Evolutionary conservation across 92 coral and sea anemone species (phyloP).

Genomic region (Parazoanthus atlanticus): DNA sequence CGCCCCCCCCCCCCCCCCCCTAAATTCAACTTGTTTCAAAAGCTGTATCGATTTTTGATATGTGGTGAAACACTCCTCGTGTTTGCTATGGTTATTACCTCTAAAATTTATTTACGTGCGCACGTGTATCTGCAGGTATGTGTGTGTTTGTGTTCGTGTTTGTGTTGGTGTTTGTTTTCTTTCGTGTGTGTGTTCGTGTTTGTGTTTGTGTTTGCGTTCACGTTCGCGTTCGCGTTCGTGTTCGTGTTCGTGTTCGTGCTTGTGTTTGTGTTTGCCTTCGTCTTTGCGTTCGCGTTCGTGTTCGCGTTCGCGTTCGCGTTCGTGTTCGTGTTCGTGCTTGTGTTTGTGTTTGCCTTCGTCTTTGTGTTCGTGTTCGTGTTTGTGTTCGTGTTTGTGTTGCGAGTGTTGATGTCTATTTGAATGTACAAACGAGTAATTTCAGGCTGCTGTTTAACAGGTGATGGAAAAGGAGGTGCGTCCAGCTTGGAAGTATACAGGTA

Average conservation of each 20-base stretch:
- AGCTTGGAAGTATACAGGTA: slow-evolving; percentile 42
- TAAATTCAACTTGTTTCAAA: neutral
- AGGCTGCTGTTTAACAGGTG: slow-evolving; percentile 7
- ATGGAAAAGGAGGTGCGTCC: slow-evolving; percentile 33
- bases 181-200: too few relatives aligned
- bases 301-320: too few relatives aligned
- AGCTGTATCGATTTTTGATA: neutral
- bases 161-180: too few relatives aligned
- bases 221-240: neutral
- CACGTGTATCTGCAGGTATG: neutral
- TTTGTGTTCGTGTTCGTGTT: neutral
- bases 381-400: neutral
- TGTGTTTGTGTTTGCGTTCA: too few relatives aligned
- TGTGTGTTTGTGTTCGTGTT: neutral
- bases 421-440: neutral
- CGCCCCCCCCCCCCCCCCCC: too few relatives aligned
- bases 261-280: too few relatives aligned
- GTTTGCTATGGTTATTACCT: neutral
- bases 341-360: too few relatives aligned
- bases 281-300: too few relatives aligned
- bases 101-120: neutral
- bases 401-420: neutral
- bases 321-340: too few relatives aligned
- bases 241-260: neutral
- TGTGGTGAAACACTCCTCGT: too few relatives aligned